Conservation (phyloP, 2,113 vertebrate genomes). For the Nycticorax nycticorax region DNA sequence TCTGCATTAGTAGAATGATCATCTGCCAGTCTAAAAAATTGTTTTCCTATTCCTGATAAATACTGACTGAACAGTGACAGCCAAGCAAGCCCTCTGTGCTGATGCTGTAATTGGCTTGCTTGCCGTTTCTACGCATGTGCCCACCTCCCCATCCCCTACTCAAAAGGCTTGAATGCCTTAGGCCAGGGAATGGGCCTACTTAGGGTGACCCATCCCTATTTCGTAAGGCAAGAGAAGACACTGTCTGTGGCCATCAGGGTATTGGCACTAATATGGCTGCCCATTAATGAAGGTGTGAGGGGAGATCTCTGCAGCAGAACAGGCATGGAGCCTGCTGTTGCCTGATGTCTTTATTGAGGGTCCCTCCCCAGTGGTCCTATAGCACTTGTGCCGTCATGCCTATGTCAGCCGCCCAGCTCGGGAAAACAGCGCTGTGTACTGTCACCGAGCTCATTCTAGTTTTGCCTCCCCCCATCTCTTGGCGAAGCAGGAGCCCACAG, state of each 20-base stretch:
- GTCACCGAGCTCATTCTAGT: neutral
- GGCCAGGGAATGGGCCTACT: accelerated
- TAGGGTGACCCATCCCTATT: neutral
- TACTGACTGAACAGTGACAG: neutral
- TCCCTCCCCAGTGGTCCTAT: accelerated
- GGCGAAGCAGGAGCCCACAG: neutral
- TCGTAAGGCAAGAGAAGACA: neutral
- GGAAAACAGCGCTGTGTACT: accelerated
- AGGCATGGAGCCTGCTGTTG: neutral
- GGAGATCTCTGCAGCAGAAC: accelerated
- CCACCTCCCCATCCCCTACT: neutral
- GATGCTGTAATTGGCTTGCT: neutral
- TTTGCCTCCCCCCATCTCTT: neutral
- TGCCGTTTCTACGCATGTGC: accelerated
- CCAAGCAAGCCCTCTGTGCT: neutral
- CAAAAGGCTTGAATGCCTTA: neutral
- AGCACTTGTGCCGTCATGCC: neutral
- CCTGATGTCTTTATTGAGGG: accelerated
- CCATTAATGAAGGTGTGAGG: neutral
- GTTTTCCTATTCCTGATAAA: neutral
- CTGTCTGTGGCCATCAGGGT: neutral
- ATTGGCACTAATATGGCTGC: too few species aligned
- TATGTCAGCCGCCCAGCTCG: accelerated
- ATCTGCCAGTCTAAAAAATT: neutral
- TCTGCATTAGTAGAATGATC: neutral